phyloP scores from a whole-genome alignment of 2,113 vertebrate genomes.

The Psilopogon haemacephalus region DNA sequence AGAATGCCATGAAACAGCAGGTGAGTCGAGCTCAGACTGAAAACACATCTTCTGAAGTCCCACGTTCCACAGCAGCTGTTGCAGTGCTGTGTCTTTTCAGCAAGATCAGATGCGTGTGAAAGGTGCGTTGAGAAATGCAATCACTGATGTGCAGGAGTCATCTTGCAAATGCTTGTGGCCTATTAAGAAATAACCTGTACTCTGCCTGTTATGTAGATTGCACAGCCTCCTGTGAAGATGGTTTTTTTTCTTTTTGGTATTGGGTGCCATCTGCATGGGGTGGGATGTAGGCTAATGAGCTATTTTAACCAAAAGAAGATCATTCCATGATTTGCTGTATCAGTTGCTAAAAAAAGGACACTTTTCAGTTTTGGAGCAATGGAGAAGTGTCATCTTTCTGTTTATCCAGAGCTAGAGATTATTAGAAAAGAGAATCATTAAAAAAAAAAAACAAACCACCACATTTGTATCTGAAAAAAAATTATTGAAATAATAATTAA shows the following conservation, averaged over 20 bases:
- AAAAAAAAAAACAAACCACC: no score
- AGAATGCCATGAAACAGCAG: not conserved
- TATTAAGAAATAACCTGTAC: not conserved
- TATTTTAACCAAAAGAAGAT: not conserved
- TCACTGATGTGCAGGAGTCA: not conserved
- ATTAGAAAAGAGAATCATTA: not conserved
- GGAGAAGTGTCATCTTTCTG: not conserved
- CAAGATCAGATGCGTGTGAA: not conserved
- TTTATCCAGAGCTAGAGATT: not conserved
- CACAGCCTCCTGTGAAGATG: not conserved
- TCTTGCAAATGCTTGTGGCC: not conserved
- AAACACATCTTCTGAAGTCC: not conserved
- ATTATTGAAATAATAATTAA: not conserved
- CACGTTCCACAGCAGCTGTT: rapidly evolving
- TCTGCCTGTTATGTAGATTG: not conserved
- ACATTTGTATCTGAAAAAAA: not conserved
- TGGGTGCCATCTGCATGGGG: not conserved
- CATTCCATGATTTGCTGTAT: not conserved
- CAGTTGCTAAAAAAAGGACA: not conserved
- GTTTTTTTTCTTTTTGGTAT: not conserved
- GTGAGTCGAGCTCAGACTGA: not conserved
- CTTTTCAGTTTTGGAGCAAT: not conserved
- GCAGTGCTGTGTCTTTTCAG: not conserved
- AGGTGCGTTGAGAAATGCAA: not conserved
- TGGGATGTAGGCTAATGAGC: not conserved